Percentiles rank a stretch among this genome's conserved stretches.
Evolutionary conservation across 2,888 invertebrate species (phyloP).

Genomic region (Craniophora ligustri): DNA sequence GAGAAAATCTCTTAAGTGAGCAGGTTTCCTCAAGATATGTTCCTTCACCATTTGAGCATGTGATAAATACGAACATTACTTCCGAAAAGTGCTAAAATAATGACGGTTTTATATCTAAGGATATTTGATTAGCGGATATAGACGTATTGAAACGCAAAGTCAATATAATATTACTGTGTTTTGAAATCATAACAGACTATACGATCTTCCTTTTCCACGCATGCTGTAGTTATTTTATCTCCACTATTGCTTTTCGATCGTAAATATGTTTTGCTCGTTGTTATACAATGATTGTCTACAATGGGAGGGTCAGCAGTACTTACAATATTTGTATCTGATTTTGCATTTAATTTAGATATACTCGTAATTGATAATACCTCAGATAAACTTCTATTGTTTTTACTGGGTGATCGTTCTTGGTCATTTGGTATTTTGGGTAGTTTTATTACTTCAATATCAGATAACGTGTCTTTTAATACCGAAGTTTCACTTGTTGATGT

Average conservation of each 20-base stretch:
- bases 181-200: conserved; percentile 66
- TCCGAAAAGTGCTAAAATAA: too few relatives aligned
- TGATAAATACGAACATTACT: too few relatives aligned
- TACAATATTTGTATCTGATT: not conserved
- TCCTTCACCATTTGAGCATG: too few relatives aligned
- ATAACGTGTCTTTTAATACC: conserved; percentile 15
- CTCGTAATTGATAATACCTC: not conserved
- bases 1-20: too few relatives aligned
- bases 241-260: not conserved
- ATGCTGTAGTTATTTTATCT: conserved; percentile 39
- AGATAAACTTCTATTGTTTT: not conserved
- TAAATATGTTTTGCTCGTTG: not conserved
- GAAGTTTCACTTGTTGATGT: not conserved
- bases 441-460: conserved; percentile 3
- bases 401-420: not conserved
- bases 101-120: not conserved
- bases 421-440: not conserved
- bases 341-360: not conserved
- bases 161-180: not conserved
- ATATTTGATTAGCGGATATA: not conserved
- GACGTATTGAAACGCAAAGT: not conserved
- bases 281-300: not conserved
- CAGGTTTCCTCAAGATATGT: too few relatives aligned
- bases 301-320: not conserved
- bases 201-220: conserved; percentile 67